These are phyloP conservation scores for Drosophila borealis DNA, from an alignment of 2,888 invertebrate species.

Conservation along the genomic window DNA sequence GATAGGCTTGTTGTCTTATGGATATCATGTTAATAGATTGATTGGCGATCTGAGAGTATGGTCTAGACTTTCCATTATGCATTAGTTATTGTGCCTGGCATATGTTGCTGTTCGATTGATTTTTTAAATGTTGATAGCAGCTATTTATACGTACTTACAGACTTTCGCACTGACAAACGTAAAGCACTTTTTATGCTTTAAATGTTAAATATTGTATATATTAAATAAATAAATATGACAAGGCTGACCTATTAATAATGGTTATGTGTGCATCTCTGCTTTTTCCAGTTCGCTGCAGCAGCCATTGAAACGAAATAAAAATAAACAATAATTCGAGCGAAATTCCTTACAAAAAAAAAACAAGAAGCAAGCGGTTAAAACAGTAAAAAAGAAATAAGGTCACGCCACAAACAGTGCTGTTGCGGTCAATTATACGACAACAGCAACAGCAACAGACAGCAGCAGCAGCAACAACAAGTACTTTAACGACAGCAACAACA, in stretches of 20 bases:
- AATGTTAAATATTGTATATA: too few relatives aligned
- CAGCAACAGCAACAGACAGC: conserved; percentile 25
- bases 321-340: conserved; percentile 21
- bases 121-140: too few relatives aligned
- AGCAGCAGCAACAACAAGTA: conserved; percentile 28
- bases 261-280: conserved; percentile 17
- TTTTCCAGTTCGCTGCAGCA: conserved; percentile 54
- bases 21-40: too few relatives aligned
- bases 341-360: conserved; percentile 27
- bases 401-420: conserved; percentile 65
- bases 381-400: conserved; percentile 35
- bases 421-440: conserved; percentile 60
- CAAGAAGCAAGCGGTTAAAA: conserved; percentile 18
- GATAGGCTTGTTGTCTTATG: too few relatives aligned
- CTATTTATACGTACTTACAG: too few relatives aligned
- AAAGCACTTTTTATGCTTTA: not conserved
- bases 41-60: too few relatives aligned
- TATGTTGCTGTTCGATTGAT: too few relatives aligned
- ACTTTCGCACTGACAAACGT: not conserved
- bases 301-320: conserved; percentile 32
- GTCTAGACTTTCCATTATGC: too few relatives aligned
- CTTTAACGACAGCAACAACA: conserved; percentile 48
- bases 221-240: too few relatives aligned
- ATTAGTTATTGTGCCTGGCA: too few relatives aligned
- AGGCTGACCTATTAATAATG: conserved; percentile 11